Conservation (phyloP, 2,113 vertebrate genomes). For the Phoxinus phoxinus region DNA sequence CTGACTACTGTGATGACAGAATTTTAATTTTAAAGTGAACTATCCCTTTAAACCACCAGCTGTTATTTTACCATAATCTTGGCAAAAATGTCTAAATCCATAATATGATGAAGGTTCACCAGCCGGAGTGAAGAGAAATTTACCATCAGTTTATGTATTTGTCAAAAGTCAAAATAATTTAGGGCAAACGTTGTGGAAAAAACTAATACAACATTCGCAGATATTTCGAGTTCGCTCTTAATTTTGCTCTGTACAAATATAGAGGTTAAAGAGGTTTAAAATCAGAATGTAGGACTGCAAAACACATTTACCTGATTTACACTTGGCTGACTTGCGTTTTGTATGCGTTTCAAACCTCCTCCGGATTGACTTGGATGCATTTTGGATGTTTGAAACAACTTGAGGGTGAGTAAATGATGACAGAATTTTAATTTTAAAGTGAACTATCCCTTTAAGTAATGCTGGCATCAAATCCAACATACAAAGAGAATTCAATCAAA, state of each 20-base stretch:
- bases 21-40: no score
- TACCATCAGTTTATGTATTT: not conserved
- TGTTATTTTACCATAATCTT: slow-evolving; percentile 10
- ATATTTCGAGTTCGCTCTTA: not conserved
- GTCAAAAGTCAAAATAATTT: not conserved
- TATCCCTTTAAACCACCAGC: slow-evolving; percentile 1
- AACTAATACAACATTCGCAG: not conserved
- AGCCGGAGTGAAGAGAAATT: not conserved
- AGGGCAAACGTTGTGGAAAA: not conserved
- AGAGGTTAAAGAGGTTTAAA: not conserved
- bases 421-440: no score
- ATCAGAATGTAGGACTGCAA: not conserved
- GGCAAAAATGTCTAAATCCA: not conserved
- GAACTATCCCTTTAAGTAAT: no score
- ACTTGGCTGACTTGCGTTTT: not conserved
- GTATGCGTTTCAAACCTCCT: not conserved
- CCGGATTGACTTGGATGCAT: not conserved
- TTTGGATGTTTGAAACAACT: no score
- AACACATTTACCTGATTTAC: slow-evolving; percentile 1
- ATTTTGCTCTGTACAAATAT: not conserved
- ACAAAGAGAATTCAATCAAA: not conserved
- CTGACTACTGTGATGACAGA: no score
- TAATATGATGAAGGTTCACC: not conserved
- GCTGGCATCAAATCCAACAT: not conserved
- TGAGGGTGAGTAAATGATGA: no score